Conservation (phyloP, 1,140 invertebrate genomes). For the Zaprionus ornatus region DNA sequence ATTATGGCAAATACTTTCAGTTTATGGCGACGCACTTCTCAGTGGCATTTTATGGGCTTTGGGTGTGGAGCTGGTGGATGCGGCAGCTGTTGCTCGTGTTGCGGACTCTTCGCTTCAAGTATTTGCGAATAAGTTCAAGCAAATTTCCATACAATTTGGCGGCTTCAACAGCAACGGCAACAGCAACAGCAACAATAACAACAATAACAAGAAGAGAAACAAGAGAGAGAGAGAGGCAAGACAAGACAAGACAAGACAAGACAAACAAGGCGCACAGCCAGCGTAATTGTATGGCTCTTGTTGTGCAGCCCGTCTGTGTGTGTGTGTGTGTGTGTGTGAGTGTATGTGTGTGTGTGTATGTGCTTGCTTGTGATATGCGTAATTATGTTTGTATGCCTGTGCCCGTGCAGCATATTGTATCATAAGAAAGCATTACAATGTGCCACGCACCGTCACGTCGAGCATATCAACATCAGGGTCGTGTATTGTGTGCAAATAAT, state of each 20-base stretch:
- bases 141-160: constrained; percentile 59
- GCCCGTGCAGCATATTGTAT: constrained; percentile 19
- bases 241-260: constrained; percentile 38
- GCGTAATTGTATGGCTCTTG: constrained; percentile 68
- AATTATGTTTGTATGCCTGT: constrained; percentile 36
- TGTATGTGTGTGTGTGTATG: constrained; percentile 11
- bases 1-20: background rate
- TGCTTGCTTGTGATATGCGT: constrained; percentile 50
- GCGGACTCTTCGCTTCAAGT: constrained; percentile 40
- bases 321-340: background rate
- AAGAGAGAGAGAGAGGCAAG: constrained; percentile 20
- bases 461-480: constrained; percentile 68
- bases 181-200: constrained; percentile 2
- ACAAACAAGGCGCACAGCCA: constrained; percentile 43
- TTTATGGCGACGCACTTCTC: background rate
- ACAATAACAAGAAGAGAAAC: constrained; percentile 11
- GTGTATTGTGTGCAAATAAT: constrained; percentile 22
- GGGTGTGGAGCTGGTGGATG: background rate
- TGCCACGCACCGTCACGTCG: constrained; percentile 57
- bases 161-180: constrained; percentile 1
- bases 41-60: background rate
- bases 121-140: constrained; percentile 57
- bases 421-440: constrained; percentile 42
- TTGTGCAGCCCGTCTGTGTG: constrained; percentile 6
- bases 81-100: background rate